Evolutionary conservation across 2,888 invertebrate species (phyloP), one percentile per base, ranked within the genome.

Genomic region (Callyntrura sp.): DNA sequence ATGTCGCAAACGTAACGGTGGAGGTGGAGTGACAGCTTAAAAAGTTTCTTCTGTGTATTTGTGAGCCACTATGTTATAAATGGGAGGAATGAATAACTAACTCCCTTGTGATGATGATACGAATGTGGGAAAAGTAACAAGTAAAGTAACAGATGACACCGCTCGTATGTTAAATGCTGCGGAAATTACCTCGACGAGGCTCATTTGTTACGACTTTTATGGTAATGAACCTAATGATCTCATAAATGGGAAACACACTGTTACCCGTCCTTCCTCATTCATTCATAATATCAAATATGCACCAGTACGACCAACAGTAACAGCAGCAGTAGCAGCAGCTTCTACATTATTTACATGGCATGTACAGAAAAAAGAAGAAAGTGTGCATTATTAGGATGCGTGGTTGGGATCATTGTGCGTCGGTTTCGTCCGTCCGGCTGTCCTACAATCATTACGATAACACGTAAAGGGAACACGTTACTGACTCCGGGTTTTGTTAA

Each of bases 221-320:
- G 92, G 93, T 91, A 92, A 93, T 92, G 92, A 90, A 90, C 90
- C 89, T 93, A 92, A 93, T 92, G 92, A 93, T 93, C 92, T 91
- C 90, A 88, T 91, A 90, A 91, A 92, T 91, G 89, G 87, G 88
- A 90, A 90, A 70, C 85, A 83, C 90, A 91, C 86, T 85, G 70
- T 83, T 89, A 85, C 82, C 83, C 86, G 73, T 88, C 84, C 83
- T 82, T 91, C 84, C 86, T 78, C 85, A 82, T 88, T 81, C 83
- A 85, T 68, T 57, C 35, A 83, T 48, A 81, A 78, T 65, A 85
- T 25, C 68, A 79, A 85, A 70, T 62, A 81, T 57, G 20, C 25
- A 51, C 51, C 51, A 35, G 23, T 35, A 0, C 5, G 12, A 57
- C 9, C 55, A 86, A 28, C 20, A 68, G 28, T 45, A 20, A 28